Conservation (phyloP, 2,888 invertebrate genomes). For the Tetragonula carbonaria region DNA sequence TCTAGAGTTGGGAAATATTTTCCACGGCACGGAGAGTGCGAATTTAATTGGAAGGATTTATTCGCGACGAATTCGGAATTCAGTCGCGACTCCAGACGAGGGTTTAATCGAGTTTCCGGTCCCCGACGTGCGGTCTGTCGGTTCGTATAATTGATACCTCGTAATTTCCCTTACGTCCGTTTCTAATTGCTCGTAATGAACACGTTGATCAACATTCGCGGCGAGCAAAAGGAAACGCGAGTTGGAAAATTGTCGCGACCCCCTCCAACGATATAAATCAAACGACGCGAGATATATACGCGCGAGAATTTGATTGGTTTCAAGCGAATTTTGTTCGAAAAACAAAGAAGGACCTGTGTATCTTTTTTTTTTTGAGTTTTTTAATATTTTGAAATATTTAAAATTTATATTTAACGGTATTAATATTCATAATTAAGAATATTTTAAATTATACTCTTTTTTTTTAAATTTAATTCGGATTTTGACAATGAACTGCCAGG, state of each 20-base stretch:
- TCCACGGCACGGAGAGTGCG: neutral
- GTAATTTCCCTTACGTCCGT: slow-evolving; percentile 38
- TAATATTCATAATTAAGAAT: no score
- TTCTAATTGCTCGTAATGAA: slow-evolving; percentile 33
- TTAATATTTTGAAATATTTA: no score
- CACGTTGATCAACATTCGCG: slow-evolving; percentile 22
- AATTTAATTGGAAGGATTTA: slow-evolving; percentile 1
- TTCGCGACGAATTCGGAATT: slow-evolving; percentile 5
- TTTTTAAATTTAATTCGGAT: no score
- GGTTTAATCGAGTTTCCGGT: slow-evolving; percentile 43
- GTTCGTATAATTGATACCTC: slow-evolving; percentile 51
- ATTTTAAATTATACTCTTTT: no score
- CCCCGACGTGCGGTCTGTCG: slow-evolving; percentile 12
- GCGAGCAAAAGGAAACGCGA: neutral
- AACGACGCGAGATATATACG: neutral
- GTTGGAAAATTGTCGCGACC: slow-evolving; percentile 18
- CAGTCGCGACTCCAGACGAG: slow-evolving; percentile 25
- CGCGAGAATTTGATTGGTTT: neutral
- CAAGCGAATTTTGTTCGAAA: neutral
- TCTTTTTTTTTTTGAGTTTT: neutral
- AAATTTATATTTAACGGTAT: no score
- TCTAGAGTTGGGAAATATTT: neutral
- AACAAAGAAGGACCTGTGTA: neutral
- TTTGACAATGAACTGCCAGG: no score
- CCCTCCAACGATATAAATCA: neutral